Evolutionary conservation across 2,888 invertebrate species (phyloP).

Genomic region (Operophtera brumata): DNA sequence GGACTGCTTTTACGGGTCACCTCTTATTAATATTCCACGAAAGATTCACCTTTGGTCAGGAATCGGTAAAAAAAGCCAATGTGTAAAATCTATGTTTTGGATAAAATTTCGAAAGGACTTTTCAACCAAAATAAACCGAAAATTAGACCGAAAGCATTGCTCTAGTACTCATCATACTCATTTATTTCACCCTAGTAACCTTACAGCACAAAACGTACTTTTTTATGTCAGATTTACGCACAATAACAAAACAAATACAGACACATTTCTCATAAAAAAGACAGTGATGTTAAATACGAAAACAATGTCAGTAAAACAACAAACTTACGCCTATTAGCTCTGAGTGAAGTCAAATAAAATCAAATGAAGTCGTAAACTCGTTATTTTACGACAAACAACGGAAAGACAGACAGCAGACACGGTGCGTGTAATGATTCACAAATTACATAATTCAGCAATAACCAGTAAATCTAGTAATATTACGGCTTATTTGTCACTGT

Average conservation of each 20-base stretch:
- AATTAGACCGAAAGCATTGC: not conserved
- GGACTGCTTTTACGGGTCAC: constrained; percentile 30
- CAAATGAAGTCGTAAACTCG: constrained; percentile 1
- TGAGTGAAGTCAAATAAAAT: no score
- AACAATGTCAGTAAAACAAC: not conserved
- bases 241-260: no score
- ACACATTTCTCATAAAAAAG: no score
- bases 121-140: not conserved
- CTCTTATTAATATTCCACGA: constrained; percentile 11
- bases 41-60: not conserved
- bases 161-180: no score
- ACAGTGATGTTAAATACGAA: no score
- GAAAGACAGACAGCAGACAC: not conserved
- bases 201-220: no score
- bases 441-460: not conserved
- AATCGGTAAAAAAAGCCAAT: not conserved
- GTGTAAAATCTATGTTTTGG: not conserved
- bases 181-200: no score
- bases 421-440: not conserved
- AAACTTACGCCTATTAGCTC: no score
- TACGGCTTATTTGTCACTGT: not conserved
- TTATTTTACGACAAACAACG: not conserved
- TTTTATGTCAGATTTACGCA: no score
- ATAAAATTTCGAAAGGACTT: not conserved
- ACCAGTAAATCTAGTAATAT: not conserved